Base-by-base conservation (phyloP, 2,888 invertebrate genomes). In the Mythimna pallens region DNA sequence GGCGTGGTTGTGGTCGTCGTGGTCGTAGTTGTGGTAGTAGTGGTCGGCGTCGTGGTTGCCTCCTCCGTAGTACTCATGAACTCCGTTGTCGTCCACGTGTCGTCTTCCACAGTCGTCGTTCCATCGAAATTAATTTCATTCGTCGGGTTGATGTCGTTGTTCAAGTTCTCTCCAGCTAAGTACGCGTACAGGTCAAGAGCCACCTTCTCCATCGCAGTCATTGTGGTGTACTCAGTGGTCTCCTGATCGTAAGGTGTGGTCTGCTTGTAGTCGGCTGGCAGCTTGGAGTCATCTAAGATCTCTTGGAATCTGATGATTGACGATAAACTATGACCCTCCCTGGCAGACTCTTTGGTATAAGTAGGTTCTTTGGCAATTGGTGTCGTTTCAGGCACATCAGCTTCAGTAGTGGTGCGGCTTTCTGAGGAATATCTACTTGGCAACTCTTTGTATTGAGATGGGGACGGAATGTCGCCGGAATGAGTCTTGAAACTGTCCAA, bases 151-250 rank as follows among this genome's bases (percentile, higher is more conserved):
- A 96, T 95, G 81, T 97, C 97, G 57, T 97, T 97, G 80, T 97
- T 97, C 36, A 97, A 92, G 84, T 97, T 97, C 85, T 97, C 97
- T 30, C 97, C 97, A 17, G 97, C 97, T 65, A 98, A 95, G 86
- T 98, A 98, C 0, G 98, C 98, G 89, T 98, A 98, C 63, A 98
- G 94, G 87, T 98, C 98, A 20, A 98, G 95, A 17, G 98, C 98
- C 0, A 98, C 98, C 94, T 98, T 98, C 89, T 98, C 98, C 97
- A 98, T 98, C 0, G 97, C 97, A 0, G 97, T 97, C 92, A 97
- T 97, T 14, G 97, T 97, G 1, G 97, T 97, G 50, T 97, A 97
- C 43, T 97, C 97, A 6, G 97, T 97, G 9, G 96, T 96, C 20
- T 96, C 96, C 77, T 94, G 94, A 68, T 95, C 96, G 70, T 92